Conservation (phyloP, 2,888 invertebrate genomes). For the Tanytarsus gracilentus region DNA sequence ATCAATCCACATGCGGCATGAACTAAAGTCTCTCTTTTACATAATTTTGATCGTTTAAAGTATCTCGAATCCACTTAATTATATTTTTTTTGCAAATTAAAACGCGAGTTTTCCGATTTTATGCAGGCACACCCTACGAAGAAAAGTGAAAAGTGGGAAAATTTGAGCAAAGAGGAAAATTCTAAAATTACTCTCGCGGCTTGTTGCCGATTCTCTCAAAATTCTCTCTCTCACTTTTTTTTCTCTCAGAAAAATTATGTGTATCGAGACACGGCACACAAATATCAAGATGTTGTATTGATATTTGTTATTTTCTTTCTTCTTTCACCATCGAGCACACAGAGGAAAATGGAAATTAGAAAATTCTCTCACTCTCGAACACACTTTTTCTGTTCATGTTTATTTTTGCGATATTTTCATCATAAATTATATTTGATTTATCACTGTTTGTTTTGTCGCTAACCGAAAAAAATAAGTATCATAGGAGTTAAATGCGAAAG, state of each 20-base stretch:
- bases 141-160: constrained; percentile 24
- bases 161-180: constrained; percentile 17
- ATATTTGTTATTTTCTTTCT: too few species aligned
- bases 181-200: constrained; percentile 15
- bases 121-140: constrained; percentile 26
- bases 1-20: not conserved
- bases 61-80: not conserved
- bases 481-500: too few species aligned
- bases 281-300: too few species aligned
- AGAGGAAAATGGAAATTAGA: too few species aligned
- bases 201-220: not conserved
- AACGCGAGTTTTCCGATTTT: constrained; percentile 11
- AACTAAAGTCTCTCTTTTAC: not conserved
- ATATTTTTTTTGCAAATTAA: not conserved
- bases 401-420: too few species aligned
- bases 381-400: too few species aligned
- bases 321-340: too few species aligned
- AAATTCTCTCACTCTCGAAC: not conserved
- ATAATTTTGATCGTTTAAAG: not conserved
- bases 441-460: too few species aligned
- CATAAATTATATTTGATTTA: too few species aligned
- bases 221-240: not conserved
- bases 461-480: too few species aligned
- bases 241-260: not conserved
- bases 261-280: too few species aligned